Evolutionary conservation across 2,113 vertebrate genomes (phyloP), one percentile per base, ranked within the genome.

Genomic region (Platichthys flesus): DNA sequence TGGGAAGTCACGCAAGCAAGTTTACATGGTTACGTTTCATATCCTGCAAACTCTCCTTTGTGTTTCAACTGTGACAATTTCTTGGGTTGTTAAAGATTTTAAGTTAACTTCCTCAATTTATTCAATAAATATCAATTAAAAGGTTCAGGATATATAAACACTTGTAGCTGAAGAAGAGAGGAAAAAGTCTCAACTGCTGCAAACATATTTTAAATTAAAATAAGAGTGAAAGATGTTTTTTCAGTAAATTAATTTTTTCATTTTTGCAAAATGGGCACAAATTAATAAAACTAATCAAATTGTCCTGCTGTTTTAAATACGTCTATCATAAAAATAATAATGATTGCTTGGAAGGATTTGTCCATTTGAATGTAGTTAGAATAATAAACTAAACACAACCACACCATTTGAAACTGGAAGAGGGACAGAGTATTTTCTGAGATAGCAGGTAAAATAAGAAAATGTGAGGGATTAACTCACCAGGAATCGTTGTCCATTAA

Each of bases 401-500:
- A 31, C 58, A 78, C 14, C 47, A 62, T 45, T 37, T 9, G 4
- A 12, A 18, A 62, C 26, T 37, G 7, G 4, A 14, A 14, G 16
- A 52, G 16, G 9, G 20, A 62, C 4, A 18, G 28, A 77, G 18
- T 16, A 4, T 60, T 68, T 71, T 42, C n/a, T 51, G 15, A 61
- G 65, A 16, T 56, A 73, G 55, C 5, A 40, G 12, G 64, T 71
- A 13, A 61, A 73, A 59, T 4, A 35, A 28, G 6, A 0, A 54
- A 37, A 65, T 42, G 1, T 59, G 5, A 67, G 7, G 12, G 5
- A 62, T 1, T 42, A 58, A 90, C 95, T 94, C 91, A 96, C 96
- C 95, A 96, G 80, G 76, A 97, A 83, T 67, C 23, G 90, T 26
- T 80, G 90, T 83, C 96, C 96, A 59, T 89, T 91, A 24, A 96